Conservation (phyloP, 2,113 vertebrate genomes). For the Phylloscopus whistleri region DNA sequence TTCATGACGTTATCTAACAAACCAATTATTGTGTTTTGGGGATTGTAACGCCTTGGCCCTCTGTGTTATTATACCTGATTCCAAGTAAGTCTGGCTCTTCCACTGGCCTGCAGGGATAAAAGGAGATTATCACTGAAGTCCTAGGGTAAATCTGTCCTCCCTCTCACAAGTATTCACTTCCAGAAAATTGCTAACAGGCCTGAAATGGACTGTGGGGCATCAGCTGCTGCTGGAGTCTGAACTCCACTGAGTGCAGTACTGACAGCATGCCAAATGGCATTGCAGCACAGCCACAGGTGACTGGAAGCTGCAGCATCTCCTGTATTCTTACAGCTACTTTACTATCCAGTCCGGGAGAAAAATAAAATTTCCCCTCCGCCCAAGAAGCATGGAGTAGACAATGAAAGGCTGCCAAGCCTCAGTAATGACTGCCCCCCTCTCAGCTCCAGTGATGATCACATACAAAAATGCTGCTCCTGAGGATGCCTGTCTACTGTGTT, state of each 20-base stretch:
- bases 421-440: neutral
- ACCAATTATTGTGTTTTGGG: neutral
- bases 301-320: neutral
- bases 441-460: neutral
- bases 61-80: neutral
- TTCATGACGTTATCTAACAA: neutral
- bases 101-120: neutral
- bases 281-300: neutral
- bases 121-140: neutral
- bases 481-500: neutral
- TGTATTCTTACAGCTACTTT: neutral
- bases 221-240: neutral
- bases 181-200: neutral
- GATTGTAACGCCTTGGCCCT: neutral
- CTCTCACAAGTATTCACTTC: neutral
- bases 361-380: neutral
- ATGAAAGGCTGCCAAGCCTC: neutral
- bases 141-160: neutral
- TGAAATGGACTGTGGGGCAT: neutral
- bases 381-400: neutral
- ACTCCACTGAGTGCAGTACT: neutral
- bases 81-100: neutral
- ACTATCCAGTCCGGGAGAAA: neutral
- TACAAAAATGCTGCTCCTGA: neutral
- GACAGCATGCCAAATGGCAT: neutral